A percentile compares a stretch with the other conserved stretches of the same genome.
Conservation (phyloP, 2,797 vertebrate species). For the Ispidina lecontei region DNA sequence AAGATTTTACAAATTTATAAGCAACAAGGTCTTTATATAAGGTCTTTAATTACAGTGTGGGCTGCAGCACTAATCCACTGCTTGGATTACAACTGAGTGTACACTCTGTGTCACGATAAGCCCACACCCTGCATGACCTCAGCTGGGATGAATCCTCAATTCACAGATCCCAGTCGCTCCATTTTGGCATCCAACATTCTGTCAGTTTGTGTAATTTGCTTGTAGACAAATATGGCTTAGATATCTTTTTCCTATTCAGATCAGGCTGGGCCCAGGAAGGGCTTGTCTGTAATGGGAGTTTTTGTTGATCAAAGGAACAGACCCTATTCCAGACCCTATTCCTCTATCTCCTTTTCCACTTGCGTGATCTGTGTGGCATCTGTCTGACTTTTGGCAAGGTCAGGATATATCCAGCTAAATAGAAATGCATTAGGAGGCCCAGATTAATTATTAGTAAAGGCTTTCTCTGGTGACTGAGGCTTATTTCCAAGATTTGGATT, state of each 20-base stretch:
- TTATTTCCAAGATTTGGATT: not conserved
- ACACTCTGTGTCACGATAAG: not conserved
- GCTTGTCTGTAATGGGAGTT: accelerated
- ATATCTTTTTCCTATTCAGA: not conserved
- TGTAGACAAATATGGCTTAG: not conserved
- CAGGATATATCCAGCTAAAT: not conserved
- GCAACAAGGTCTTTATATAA: not conserved
- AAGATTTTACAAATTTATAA: not conserved
- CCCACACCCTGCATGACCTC: constrained; percentile 2
- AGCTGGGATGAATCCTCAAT: not conserved
- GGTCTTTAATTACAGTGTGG: not conserved
- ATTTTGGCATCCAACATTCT: not conserved
- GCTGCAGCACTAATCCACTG: not conserved
- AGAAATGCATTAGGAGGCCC: not conserved
- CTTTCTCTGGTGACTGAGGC: not conserved
- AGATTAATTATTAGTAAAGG: not conserved
- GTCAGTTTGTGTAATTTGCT: not conserved
- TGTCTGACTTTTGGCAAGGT: not conserved
- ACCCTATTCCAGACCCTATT: not conserved
- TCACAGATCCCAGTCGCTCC: not conserved
- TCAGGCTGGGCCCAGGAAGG: not conserved
- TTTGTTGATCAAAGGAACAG: not conserved
- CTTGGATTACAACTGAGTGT: not conserved
- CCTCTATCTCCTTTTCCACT: not conserved
- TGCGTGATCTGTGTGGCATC: not conserved